Evolutionary conservation across 1,140 invertebrate species (phyloP), one percentile per base, ranked within the genome.

Genomic region (Drosophila grimshawi): DNA sequence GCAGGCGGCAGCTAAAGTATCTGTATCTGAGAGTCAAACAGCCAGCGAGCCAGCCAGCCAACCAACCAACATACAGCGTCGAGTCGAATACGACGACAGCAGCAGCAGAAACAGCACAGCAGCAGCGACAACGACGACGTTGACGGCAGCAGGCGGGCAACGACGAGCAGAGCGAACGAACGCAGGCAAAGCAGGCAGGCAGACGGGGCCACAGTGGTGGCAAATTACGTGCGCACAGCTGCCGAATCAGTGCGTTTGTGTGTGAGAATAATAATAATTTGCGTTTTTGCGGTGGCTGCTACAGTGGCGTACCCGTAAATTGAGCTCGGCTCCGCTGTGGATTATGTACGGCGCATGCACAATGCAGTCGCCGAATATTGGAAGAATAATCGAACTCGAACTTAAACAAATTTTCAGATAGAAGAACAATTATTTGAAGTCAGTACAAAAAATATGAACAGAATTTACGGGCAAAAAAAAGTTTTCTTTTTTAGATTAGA

Each of bases 51-150:
- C 70, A 65, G 52, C 43, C 57, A 69, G 32, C 46, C 72, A 80
- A 11, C 76, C 81, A 85, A 67, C 82, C 81, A 86, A 86, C 81
- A 75, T 74, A 86, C 65, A 76, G 81, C 72, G 67, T 57, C 67
- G 64, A 68, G 67, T 57, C 67, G 35, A 33, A 27, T 55, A 33
- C 70, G 45, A 49, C 33, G 10, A 11, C 55, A 30, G 3, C 51
- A 32, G 30, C 70, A 46, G 30, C 30, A 19, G 19, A 19, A 19
- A 19, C 19, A 19, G 19, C 19, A 19, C 19, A 19, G 19, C 19
- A 19, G 19, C 55, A 30, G 5, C 51, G 30, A 30, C 70, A 46
- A 35, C 30, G 33, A 19, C 39, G 7, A 45, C 41, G 52, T 35
- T 48, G 46, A 55, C 29, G 70, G 65, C 66, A 64, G 65, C 65